A percentile compares a stretch with the other conserved stretches of the same genome.
phyloP scores from a whole-genome alignment of 2,113 vertebrate genomes.

The Hylia prasina region DNA sequence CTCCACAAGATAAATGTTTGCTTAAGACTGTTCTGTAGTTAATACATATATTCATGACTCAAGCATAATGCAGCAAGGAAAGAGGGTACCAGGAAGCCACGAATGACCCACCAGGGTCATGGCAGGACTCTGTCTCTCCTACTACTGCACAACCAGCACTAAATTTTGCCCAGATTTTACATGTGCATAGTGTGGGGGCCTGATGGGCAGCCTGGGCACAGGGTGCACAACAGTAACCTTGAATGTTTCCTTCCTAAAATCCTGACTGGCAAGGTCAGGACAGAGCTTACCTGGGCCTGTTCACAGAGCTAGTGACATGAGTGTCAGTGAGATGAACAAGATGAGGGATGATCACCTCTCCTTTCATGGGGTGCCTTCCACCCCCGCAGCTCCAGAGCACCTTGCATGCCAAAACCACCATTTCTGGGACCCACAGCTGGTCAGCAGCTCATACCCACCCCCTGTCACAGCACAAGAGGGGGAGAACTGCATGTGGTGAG shows the following conservation, averaged over 20 bases:
- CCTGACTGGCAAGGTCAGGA: not conserved
- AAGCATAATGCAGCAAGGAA: not conserved
- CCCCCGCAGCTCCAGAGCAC: not conserved
- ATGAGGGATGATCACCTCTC: not conserved
- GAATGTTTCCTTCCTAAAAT: not conserved
- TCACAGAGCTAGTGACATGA: not conserved
- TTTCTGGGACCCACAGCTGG: fast-evolving
- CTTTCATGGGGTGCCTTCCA: not conserved
- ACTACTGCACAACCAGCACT: not conserved
- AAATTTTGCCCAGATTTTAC: not conserved
- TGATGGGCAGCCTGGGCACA: too few species aligned
- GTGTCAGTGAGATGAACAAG: not conserved
- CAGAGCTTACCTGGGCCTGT: not conserved
- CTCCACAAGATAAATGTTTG: slow-evolving; percentile 42
- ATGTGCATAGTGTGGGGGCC: fast-evolving
- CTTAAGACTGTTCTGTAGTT: slow-evolving; percentile 18
- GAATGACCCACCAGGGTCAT: not conserved
- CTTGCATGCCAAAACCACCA: fast-evolving
- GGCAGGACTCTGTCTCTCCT: not conserved
- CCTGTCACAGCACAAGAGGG: not conserved
- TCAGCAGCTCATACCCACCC: not conserved
- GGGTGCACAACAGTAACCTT: not conserved
- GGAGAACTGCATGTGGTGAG: not conserved
- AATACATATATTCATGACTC: slow-evolving; percentile 54
- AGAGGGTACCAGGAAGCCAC: not conserved